Evolutionary conservation across 2,797 vertebrate genomes (phyloP).

Genomic region (Scleropages formosus): DNA sequence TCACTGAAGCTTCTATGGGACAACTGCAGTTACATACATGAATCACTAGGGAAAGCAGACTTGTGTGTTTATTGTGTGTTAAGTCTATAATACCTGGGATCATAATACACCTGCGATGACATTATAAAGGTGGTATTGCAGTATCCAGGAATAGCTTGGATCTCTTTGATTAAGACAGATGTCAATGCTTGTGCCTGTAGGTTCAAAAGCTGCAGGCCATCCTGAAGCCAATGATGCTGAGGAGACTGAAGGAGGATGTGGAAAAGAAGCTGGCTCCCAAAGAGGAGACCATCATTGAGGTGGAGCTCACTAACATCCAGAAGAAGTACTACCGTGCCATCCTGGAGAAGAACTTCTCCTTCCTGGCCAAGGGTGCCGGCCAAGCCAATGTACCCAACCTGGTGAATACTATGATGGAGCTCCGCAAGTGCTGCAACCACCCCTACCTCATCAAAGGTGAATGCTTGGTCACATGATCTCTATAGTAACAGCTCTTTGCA

Average conservation of each 20-base stretch:
- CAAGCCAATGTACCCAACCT: constrained; percentile 98
- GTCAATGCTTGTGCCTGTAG: constrained; percentile 61
- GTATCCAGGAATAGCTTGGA: too few species aligned
- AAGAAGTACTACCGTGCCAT: constrained; percentile 98
- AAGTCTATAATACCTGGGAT: too few species aligned
- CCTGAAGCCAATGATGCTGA: constrained; percentile 97
- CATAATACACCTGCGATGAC: too few species aligned
- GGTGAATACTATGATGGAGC: constrained; percentile 99
- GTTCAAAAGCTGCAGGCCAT: constrained; percentile 97
- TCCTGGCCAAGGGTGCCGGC: constrained; percentile 93
- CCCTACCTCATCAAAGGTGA: constrained; percentile 97
- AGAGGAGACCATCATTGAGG: constrained; percentile 98
- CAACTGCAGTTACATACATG: too few species aligned
- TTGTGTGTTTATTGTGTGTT: too few species aligned
- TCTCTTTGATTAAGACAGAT: too few species aligned
- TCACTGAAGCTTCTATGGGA: too few species aligned
- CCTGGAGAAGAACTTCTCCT: constrained; percentile 96
- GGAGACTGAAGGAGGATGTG: constrained; percentile 94
- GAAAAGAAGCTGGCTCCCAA: constrained; percentile 98
- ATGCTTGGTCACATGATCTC: background rate
- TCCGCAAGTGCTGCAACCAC: constrained; percentile 98
- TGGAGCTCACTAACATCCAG: constrained; percentile 98
- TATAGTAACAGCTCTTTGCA: background rate
- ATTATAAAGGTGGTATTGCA: too few species aligned
- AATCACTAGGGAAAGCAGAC: too few species aligned